A percentile compares a stretch with the other conserved stretches of the same genome.
These are phyloP conservation scores for Pararge aegeria DNA, from an alignment of 1,140 invertebrate species.

Conservation along the genomic window DNA sequence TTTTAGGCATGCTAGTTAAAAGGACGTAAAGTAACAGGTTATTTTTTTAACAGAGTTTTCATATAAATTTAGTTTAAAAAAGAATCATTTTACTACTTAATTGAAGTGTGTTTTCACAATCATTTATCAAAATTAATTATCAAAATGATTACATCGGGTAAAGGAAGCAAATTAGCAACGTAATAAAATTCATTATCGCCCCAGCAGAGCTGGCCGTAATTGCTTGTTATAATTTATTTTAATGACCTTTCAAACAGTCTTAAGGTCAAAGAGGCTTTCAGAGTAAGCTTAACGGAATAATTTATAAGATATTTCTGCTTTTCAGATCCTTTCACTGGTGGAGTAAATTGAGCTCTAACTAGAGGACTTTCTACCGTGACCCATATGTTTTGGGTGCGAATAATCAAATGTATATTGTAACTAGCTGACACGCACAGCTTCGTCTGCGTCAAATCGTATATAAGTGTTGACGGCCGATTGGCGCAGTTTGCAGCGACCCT, in stretches of 20 bases:
- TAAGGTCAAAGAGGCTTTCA: not conserved
- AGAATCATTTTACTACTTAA: too few relatives aligned
- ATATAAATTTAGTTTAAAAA: too few relatives aligned
- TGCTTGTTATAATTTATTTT: conserved; percentile 15
- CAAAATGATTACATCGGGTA: not conserved
- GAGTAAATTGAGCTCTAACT: not conserved
- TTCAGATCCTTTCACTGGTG: not conserved
- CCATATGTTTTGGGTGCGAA: too few relatives aligned
- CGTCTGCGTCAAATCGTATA: too few relatives aligned
- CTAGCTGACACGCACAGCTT: too few relatives aligned
- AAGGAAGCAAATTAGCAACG: conserved; percentile 5
- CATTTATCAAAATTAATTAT: not conserved
- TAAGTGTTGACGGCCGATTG: too few relatives aligned
- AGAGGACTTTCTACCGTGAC: too few relatives aligned
- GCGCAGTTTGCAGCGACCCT: too few relatives aligned
- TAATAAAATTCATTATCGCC: conserved; percentile 23
- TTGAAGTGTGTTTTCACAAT: not conserved
- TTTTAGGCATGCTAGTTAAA: too few relatives aligned
- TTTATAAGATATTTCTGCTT: not conserved
- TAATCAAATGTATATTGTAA: too few relatives aligned
- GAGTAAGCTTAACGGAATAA: not conserved
- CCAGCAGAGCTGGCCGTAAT: conserved; percentile 1
- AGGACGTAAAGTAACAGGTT: too few relatives aligned
- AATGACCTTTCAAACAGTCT: conserved; percentile 6
- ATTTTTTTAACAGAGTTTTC: too few relatives aligned